These are phyloP conservation scores for Hyposoter dolosus DNA, from an alignment of 2,888 invertebrate genomes.

Conservation along the genomic window DNA sequence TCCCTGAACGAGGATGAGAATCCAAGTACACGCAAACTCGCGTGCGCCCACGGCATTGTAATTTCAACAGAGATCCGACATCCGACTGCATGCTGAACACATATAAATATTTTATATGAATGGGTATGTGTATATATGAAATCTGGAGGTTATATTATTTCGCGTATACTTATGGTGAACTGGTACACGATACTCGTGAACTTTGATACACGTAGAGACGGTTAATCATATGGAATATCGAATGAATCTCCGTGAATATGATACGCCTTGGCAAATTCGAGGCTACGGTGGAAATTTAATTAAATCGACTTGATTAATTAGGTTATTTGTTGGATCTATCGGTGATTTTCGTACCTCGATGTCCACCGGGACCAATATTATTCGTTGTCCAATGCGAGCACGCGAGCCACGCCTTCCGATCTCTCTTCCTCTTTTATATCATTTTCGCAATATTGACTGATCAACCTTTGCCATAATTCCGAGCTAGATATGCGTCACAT, in stretches of 20 bases:
- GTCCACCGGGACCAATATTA: conserved; percentile 52
- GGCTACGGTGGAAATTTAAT: conserved; percentile 75
- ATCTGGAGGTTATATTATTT: conserved; percentile 1
- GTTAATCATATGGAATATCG: conserved; percentile 14
- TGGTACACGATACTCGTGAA: conserved; percentile 21
- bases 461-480: conserved; percentile 41
- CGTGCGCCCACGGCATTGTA: conserved; percentile 63
- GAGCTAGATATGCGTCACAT: conserved; percentile 6
- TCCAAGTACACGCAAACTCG: conserved; percentile 64
- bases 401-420: conserved; percentile 49
- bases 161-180: conserved; percentile 18
- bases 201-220: neutral
- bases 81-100: conserved; percentile 7
- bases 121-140: neutral
- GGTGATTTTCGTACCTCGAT: conserved; percentile 59
- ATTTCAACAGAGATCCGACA: conserved; percentile 53
- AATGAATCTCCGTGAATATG: conserved; percentile 11
- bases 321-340: conserved; percentile 77
- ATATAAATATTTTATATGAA: neutral
- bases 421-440: conserved; percentile 24
- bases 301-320: conserved; percentile 82
- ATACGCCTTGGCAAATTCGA: conserved; percentile 35
- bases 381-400: conserved; percentile 23
- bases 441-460: conserved; percentile 47
- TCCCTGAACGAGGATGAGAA: conserved; percentile 50